These are phyloP conservation scores for Lepidocyrtinus sp. DNA, from an alignment of 2,888 invertebrate species.

Conservation along the genomic window DNA sequence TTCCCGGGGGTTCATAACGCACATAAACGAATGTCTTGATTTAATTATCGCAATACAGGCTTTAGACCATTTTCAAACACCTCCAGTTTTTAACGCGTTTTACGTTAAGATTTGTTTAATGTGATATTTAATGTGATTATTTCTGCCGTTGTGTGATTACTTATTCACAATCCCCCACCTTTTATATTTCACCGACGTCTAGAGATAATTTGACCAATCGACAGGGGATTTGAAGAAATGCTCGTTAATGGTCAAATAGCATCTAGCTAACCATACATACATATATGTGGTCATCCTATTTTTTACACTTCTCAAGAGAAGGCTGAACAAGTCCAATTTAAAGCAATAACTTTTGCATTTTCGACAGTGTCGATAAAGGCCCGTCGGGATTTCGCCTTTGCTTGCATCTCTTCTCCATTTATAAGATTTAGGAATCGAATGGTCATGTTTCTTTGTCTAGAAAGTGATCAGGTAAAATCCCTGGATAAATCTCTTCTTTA, in stretches of 20 bases:
- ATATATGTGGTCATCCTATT: no score
- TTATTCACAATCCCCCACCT: no score
- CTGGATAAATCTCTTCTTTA: neutral
- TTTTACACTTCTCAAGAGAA: no score
- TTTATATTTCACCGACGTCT: no score
- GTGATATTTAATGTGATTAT: no score
- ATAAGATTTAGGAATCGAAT: neutral
- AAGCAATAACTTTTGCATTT: neutral
- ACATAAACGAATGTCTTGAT: neutral
- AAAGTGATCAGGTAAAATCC: slow-evolving; percentile 16
- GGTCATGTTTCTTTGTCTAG: neutral
- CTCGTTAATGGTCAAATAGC: neutral
- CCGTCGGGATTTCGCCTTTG: neutral
- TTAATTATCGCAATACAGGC: slow-evolving; percentile 2
- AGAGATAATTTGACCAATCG: no score
- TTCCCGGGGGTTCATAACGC: neutral
- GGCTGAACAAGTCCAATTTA: neutral
- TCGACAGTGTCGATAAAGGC: neutral
- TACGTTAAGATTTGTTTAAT: no score
- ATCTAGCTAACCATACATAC: neutral
- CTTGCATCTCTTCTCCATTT: neutral
- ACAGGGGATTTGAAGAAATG: no score
- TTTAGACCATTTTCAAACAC: neutral
- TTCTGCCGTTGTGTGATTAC: no score
- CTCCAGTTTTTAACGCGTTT: neutral